Evolutionary conservation across 2,113 vertebrate species (phyloP), one percentile per base, ranked within the genome.

Genomic region (Rhea americana): DNA sequence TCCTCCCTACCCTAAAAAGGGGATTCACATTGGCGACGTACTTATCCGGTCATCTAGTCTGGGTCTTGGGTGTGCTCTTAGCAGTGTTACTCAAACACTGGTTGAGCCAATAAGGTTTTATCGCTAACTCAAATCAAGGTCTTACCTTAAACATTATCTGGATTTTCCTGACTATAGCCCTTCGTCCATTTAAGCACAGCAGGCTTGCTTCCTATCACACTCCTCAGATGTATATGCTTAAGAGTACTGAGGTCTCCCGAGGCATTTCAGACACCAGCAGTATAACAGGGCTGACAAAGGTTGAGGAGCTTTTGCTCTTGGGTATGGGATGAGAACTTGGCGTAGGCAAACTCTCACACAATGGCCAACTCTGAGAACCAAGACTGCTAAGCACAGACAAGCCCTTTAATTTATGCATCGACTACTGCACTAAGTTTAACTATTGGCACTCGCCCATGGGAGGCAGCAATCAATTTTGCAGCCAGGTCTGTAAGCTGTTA

Each of bases 351-450:
- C 35, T 25, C 24, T 43, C 22, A 30, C 50, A 65, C 39, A 53
- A 13, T 14, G 8, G 2, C 63, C 68, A 67, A 84, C 68, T 87
- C 81, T 19, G 30, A 51, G 47, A 71, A 25, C 41, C 11, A 37
- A 77, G 79, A 83, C 67, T n/a, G 66, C 90, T 3, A 11, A 61
- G 76, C 55, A 43, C 30, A 55, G 48, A 20, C 37, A 77, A 80
- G 78, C 81, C 48, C 77, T 85, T 84, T 71, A 86, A 89, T 72
- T 86, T 70, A 67, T 62, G 55, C 22, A 61, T 30, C 3, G 1
- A 70, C 61, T 79, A 82, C 84, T 81, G 83, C 85, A 63, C 56
- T 81, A 48, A 81, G 59, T 78, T 91, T 71, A 88, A 81, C 80
- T 65, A 39, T 0, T 85, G 75, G 87, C 93, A 79, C 71, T 67